Evolutionary conservation across 1,140 invertebrate genomes (phyloP), one percentile per base, ranked within the genome.

Genomic region (Kradibia gibbosae): DNA sequence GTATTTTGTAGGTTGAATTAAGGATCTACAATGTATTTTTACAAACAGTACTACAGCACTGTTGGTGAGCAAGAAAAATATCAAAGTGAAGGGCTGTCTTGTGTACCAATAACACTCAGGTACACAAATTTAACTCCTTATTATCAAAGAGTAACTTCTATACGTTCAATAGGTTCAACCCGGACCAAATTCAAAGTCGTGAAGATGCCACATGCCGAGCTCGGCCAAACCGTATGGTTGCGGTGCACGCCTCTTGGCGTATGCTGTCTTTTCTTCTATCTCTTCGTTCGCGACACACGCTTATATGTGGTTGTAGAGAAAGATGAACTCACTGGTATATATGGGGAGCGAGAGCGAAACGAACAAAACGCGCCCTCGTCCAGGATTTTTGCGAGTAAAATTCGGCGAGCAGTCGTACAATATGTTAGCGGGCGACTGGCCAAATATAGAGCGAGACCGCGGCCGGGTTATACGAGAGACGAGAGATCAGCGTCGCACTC

Each of bases 371-470:
- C 57, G 75, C 75, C 73, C 76, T 65, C 74, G 74, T 31, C 50
- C 28, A 75, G 73, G 73, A 75, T 75, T 75, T 75, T 75, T 53
- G 73, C 73, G 34, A 75, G 73, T 15, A 48, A 53, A 20, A 50
- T 53, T 57, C 73, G 73, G 65, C 65, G 77, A 71, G 65, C 45
- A 60, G 67, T 72, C 57, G 79, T 89, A 89, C 89, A 91, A 90
- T 91, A 90, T 91, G 90, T 90, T 90, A 72, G 86, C 86, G 85
- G 84, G 82, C 85, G 86, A 88, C 89, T 90, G 85, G 89, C 89
- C 89, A 91, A 90, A 90, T 90, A 90, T 90, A 90, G 89, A 89
- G 89, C 86, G 89, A 87, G 86, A 88, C 84, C 84, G 85, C 85
- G 87, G 86, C 88, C 86, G 87, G 87, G 88, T 84, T 83, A 50